These are phyloP conservation scores for Nymphalis polychloros DNA, from an alignment of 2,888 invertebrate genomes.

Conservation along the genomic window DNA sequence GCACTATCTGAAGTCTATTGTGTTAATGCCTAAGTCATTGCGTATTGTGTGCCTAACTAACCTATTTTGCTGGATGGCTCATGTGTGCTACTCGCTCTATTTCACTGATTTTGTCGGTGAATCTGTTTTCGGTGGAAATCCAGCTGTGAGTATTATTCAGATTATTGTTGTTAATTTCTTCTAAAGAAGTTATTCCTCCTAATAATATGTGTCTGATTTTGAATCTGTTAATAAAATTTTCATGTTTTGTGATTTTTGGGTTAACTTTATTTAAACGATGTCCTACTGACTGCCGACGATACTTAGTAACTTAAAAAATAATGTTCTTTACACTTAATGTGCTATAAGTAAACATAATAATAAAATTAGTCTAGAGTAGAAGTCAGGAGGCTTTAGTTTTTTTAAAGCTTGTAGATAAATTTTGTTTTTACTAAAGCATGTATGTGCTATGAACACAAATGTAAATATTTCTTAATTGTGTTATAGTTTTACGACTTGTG, in stretches of 20 bases:
- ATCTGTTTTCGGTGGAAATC: constrained; percentile 93
- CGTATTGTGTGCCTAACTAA: constrained; percentile 95
- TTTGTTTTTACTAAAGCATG: too few relatives aligned
- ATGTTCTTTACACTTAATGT: too few relatives aligned
- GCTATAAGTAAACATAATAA: too few relatives aligned
- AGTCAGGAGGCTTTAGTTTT: too few relatives aligned
- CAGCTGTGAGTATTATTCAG: constrained; percentile 80
- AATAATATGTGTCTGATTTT: too few relatives aligned
- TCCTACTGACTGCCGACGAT: too few relatives aligned
- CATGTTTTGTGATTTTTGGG: neutral
- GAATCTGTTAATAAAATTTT: neutral
- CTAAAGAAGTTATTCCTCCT: neutral
- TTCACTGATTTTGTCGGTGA: constrained; percentile 98
- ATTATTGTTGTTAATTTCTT: neutral
- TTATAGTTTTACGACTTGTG: constrained; percentile 12
- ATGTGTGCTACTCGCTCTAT: constrained; percentile 97
- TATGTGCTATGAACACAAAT: too few relatives aligned
- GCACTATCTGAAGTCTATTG: constrained; percentile 93
- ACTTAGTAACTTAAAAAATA: too few relatives aligned
- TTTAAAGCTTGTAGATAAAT: too few relatives aligned
- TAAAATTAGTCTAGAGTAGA: too few relatives aligned
- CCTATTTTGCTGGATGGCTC: constrained; percentile 98
- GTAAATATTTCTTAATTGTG: too few relatives aligned
- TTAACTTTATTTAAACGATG: neutral
- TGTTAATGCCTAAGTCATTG: constrained; percentile 94